phyloP scores from a whole-genome alignment of 2,888 invertebrate species.

The Trissonchulus latispiculum region DNA sequence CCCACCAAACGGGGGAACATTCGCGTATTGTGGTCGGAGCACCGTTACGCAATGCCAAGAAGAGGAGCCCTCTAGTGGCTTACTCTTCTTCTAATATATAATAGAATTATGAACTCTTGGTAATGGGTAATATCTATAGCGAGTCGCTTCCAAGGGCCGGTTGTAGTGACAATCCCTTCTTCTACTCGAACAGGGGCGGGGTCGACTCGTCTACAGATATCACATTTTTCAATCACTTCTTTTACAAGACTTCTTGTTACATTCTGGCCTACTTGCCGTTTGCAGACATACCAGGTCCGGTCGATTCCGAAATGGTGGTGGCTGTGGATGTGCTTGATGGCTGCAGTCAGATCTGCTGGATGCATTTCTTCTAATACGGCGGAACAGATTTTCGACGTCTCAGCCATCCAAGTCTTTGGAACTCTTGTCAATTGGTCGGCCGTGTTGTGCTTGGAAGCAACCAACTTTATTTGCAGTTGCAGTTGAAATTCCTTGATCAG shows the following conservation, averaged over 20 bases:
- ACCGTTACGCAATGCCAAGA: too few relatives aligned
- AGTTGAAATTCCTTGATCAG: not conserved
- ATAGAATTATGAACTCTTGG: too few relatives aligned
- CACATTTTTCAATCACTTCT: slow-evolving; percentile 12
- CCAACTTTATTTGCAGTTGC: not conserved
- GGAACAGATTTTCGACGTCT: not conserved
- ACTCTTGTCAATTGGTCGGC: slow-evolving; percentile 13
- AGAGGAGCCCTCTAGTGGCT: too few relatives aligned
- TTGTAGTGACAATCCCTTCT: not conserved
- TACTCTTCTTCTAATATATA: too few relatives aligned
- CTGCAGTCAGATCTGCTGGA: not conserved
- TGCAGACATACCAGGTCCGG: slow-evolving; percentile 1
- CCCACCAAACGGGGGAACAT: too few relatives aligned
- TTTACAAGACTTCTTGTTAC: not conserved
- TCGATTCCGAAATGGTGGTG: slow-evolving; percentile 1
- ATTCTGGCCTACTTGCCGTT: not conserved
- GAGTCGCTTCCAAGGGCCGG: not conserved
- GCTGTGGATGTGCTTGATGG: not conserved
- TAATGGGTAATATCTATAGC: slow-evolving; percentile 11
- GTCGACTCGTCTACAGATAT: slow-evolving; percentile 7
- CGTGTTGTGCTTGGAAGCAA: not conserved
- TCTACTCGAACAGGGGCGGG: not conserved
- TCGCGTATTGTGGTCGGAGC: too few relatives aligned
- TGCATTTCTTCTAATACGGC: not conserved
- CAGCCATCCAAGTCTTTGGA: slow-evolving; percentile 4